A percentile compares a stretch with the other conserved stretches of the same genome.
Evolutionary conservation across 2,113 vertebrate species (phyloP).

Genomic region (Pogonocichla stellata): DNA sequence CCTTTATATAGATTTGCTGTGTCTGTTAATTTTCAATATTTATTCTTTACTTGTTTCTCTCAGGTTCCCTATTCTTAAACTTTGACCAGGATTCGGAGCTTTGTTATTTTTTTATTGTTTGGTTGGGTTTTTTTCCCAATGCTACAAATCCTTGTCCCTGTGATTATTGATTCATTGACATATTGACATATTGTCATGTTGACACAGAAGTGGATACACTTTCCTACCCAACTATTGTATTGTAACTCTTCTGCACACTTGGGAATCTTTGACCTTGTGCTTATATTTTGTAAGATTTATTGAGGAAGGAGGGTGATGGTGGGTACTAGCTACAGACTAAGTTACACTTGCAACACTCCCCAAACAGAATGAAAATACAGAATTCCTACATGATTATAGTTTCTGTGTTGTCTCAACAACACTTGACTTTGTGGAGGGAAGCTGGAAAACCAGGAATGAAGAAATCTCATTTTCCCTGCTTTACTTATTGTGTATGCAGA

Average conservation of each 20-base stretch:
- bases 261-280: background rate
- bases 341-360: background rate
- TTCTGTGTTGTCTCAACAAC: fast-evolving
- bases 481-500: background rate
- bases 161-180: background rate
- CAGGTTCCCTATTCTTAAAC: background rate
- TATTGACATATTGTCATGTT: too few species aligned
- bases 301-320: background rate
- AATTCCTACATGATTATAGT: background rate
- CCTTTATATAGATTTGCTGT: background rate
- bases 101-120: background rate
- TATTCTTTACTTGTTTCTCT: background rate
- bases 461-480: background rate
- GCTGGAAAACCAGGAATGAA: background rate
- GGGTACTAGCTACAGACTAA: background rate
- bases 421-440: background rate
- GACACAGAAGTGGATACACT: background rate
- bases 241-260: background rate
- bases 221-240: background rate
- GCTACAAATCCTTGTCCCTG: background rate
- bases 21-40: background rate
- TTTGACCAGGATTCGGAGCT: background rate
- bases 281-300: background rate
- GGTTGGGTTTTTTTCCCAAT: fast-evolving
- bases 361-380: background rate